A percentile compares a stretch with the other conserved stretches of the same genome.
Evolutionary conservation across 2,888 invertebrate genomes (phyloP).

Genomic region (Catocala sponsa): DNA sequence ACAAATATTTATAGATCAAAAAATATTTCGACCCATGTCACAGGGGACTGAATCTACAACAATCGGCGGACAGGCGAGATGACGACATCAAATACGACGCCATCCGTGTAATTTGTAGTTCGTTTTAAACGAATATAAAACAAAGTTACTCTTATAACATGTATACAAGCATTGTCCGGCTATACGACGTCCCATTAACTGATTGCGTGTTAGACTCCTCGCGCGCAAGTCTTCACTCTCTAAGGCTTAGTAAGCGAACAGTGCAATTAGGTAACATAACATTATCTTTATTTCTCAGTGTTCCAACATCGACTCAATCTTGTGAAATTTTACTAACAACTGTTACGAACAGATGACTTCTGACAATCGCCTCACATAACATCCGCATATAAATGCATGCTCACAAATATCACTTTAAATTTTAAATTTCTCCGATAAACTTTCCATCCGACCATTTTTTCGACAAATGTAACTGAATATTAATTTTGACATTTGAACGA

Average conservation of each 20-base stretch:
- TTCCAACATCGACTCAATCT: slow-evolving; percentile 58
- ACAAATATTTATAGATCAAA: too few species aligned
- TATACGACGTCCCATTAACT: slow-evolving; percentile 53
- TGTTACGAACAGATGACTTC: slow-evolving; percentile 37
- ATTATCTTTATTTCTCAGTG: slow-evolving; percentile 63
- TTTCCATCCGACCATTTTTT: slow-evolving; percentile 24
- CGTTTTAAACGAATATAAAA: slow-evolving; percentile 1
- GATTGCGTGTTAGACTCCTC: slow-evolving; percentile 58
- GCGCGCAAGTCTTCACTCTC: slow-evolving; percentile 57
- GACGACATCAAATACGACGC: too few species aligned
- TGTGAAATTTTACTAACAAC: slow-evolving; percentile 62
- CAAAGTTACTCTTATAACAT: slow-evolving; percentile 25
- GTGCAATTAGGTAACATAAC: slow-evolving; percentile 69
- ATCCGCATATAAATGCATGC: slow-evolving; percentile 35
- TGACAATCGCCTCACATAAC: slow-evolving; percentile 27
- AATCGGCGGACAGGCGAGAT: too few species aligned
- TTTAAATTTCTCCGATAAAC: slow-evolving; percentile 30
- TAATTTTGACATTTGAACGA: slow-evolving; percentile 17
- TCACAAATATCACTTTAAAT: slow-evolving; percentile 19
- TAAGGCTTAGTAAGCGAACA: slow-evolving; percentile 56
- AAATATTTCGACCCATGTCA: too few species aligned
- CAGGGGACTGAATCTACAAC: too few species aligned
- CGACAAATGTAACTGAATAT: slow-evolving; percentile 8
- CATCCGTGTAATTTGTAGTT: too few species aligned
- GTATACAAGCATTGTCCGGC: slow-evolving; percentile 27